These are phyloP conservation scores for Astatotilapia flaviijosephi DNA, from an alignment of 2,113 vertebrate species.

Conservation along the genomic window DNA sequence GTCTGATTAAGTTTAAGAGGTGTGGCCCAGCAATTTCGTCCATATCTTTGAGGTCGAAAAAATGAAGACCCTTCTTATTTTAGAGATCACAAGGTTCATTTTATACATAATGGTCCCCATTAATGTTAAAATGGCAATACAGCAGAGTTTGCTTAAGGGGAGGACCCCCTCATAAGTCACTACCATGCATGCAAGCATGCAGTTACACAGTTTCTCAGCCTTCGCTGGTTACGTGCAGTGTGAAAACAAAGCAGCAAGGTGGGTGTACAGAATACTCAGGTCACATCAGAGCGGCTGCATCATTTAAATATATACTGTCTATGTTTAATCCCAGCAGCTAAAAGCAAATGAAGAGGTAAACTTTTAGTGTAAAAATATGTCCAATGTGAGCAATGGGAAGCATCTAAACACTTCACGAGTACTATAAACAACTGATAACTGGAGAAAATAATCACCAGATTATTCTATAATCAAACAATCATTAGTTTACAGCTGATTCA, in stretches of 20 bases:
- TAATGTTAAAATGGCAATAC: background rate
- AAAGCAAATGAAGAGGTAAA: background rate
- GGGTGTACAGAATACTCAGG: background rate
- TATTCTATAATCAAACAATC: background rate
- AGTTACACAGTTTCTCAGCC: background rate
- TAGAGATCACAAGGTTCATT: background rate
- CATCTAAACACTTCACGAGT: background rate
- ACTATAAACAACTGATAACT: background rate
- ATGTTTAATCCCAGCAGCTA: fast-evolving
- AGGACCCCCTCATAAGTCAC: background rate
- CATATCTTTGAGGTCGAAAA: background rate
- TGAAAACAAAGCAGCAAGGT: background rate
- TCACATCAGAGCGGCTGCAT: background rate
- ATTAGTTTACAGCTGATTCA: background rate
- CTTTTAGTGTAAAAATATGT: background rate
- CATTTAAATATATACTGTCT: background rate
- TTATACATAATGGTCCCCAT: background rate
- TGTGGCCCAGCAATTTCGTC: background rate
- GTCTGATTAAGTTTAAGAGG: background rate
- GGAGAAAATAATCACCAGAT: background rate
- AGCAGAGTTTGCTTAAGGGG: background rate
- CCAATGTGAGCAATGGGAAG: background rate
- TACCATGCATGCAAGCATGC: background rate
- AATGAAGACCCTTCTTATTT: fast-evolving
- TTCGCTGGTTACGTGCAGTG: background rate